Base-by-base conservation (phyloP, 2,888 invertebrate species). In the Marasmarcha lunaedactyla region DNA sequence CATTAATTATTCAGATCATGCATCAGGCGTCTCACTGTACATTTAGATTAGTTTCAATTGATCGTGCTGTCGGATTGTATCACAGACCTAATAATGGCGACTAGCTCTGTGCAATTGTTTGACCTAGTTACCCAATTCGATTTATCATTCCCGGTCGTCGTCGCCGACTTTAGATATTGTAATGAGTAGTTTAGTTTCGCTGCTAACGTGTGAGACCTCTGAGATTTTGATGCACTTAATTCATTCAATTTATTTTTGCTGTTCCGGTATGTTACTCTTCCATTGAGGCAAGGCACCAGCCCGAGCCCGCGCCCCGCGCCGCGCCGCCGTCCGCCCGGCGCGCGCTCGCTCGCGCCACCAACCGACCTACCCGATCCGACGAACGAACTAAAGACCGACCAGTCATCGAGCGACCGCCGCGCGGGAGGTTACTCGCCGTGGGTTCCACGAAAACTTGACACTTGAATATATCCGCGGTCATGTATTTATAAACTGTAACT, bases 371-470 rank as follows among this genome's bases (percentile, higher is more conserved):
- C 46, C 47, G n/a, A 48, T 52, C 48, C 44, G 53, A 52, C 46
- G 12, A n/a, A n/a, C n/a, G n/a, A n/a, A n/a, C n/a, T n/a, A n/a
- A n/a, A n/a, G n/a, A n/a, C n/a, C n/a, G n/a, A 60, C 65, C 72
- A 79, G 77, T 78, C 74, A 79, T 79, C 79, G 81, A 79, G 76
- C 79, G 81, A 63, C 66, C 50, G 60, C 63, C 63, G 54, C 51
- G 54, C 50, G 38, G 56, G 57, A 52, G 52, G 57, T 46, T 61
- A 48, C 52, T 44, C 42, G 39, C 7, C 25, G 15, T 12, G 13
- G 13, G 2, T 36, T 45, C 42, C 47, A 38, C 38, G 42, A 43
- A 56, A 55, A 45, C 52, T 48, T 53, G 49, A 52, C 47, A 52
- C 58, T 65, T 55, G 60, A 63, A 49, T 69, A 71, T 72, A 79